Evolutionary conservation across 2,888 invertebrate genomes (phyloP).

Genomic region (Julus scanicus): DNA sequence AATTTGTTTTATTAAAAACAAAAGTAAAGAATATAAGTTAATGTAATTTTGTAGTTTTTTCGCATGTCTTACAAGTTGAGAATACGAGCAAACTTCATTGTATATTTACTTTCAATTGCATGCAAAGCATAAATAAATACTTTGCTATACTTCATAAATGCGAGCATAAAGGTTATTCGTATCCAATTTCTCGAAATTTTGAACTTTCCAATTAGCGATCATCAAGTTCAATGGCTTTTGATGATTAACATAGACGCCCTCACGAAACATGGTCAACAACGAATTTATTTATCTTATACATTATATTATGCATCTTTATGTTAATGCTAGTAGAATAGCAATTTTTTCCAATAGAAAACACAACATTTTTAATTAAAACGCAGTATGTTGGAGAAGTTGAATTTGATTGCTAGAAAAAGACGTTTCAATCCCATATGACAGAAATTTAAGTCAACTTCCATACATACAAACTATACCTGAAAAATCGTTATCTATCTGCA

Average conservation of each 20-base stretch:
- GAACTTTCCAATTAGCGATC: not conserved
- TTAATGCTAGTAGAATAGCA: not conserved
- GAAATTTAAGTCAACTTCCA: too few relatives aligned
- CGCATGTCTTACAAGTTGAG: not conserved
- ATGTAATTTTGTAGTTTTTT: too few relatives aligned
- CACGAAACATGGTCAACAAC: not conserved
- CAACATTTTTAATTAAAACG: not conserved
- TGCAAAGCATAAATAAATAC: too few relatives aligned
- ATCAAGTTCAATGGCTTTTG: constrained; percentile 12
- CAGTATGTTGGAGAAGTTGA: not conserved
- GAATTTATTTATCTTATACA: not conserved
- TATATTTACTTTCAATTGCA: not conserved
- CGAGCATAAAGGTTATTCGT: not conserved
- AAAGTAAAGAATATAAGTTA: too few relatives aligned
- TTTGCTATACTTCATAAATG: not conserved
- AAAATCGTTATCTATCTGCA: not conserved
- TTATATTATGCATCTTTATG: not conserved
- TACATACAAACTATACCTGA: not conserved
- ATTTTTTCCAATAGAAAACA: not conserved
- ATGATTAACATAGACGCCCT: not conserved
- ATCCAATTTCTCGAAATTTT: not conserved
- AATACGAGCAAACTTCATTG: not conserved
- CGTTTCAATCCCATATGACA: not conserved
- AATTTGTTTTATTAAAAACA: too few relatives aligned
- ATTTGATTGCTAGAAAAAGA: not conserved